Evolutionary conservation across 1,140 invertebrate species (phyloP), one percentile per base, ranked within the genome.

Genomic region (Mycetomoellerius zeteki): DNA sequence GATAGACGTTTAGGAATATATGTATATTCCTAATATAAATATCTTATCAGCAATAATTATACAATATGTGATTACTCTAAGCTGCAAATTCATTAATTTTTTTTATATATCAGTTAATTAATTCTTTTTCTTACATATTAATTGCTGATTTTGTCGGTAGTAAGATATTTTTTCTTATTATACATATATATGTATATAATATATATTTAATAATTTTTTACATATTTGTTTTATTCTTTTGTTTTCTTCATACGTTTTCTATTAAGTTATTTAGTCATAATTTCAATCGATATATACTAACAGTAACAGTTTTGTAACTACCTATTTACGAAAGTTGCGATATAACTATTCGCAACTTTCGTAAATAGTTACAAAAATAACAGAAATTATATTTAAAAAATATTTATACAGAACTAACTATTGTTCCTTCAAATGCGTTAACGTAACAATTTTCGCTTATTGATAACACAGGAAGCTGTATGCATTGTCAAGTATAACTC

Each of bases 401-500:
- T n/a, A n/a, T 69, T 30, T 0, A 6, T 37, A 19, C 2, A 24
- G 33, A 72, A 58, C 43, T 3, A 52, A 12, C 33, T 58, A 21
- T 82, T 33, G n/a, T 72, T 56, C 21, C 27, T 71, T 14, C 10
- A n/a, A 8, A 69, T 10, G 27, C 16, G 16, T 43, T 54, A 54
- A 47, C 24, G 14, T 21, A 73, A 73, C 43, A 47, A 75, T 60
- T 72, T 84, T 30, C 27, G 54, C 24, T 75, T 75, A 84, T 75
- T 75, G 69, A 84, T 60, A 73, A 47, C 33, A n/a, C 33, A 30
- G 69, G 12, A 73, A 62, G 19, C 43, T 81, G 80, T 24, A 30
- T 33, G 30, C 33, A 88, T 72, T 65, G 82, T 89, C 77, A 62
- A 67, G 85, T 89, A 86, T 89, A 81, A 89, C 87, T 89, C 65